Evolutionary conservation across 2,113 vertebrate species (phyloP).

Genomic region (Salminus brasiliensis): DNA sequence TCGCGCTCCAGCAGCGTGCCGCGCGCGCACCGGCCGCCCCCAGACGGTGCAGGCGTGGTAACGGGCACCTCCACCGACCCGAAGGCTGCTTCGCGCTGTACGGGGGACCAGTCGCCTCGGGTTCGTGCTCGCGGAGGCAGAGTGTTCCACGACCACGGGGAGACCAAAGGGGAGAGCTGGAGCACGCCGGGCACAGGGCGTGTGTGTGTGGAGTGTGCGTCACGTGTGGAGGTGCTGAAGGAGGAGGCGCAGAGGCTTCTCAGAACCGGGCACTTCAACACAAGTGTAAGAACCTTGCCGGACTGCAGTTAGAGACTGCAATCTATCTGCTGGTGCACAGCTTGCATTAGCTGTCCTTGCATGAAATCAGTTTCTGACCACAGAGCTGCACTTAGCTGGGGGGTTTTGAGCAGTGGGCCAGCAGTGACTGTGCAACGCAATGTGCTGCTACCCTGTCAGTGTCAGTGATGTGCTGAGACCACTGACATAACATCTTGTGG

Average conservation of each 20-base stretch:
- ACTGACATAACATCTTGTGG: background rate
- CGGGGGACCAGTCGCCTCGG: constrained; percentile 82
- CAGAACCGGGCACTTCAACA: constrained; percentile 68
- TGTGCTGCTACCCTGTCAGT: background rate
- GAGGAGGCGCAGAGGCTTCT: constrained; percentile 89
- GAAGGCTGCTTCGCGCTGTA: constrained; percentile 81
- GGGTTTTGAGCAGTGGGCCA: too few species aligned
- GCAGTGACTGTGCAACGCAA: too few species aligned
- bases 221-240: constrained; percentile 89
- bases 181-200: constrained; percentile 83
- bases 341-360: too few species aligned
- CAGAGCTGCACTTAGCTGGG: too few species aligned
- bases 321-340: too few species aligned
- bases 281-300: constrained; percentile 33
- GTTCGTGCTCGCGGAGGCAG: constrained; percentile 70
- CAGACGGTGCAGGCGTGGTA: constrained; percentile 87
- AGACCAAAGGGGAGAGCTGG: constrained; percentile 76
- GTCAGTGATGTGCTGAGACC: background rate
- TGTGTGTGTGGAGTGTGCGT: constrained; percentile 91
- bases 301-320: too few species aligned
- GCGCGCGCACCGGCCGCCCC: constrained; percentile 77
- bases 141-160: constrained; percentile 60
- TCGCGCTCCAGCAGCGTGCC: constrained; percentile 79
- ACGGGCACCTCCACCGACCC: constrained; percentile 81
- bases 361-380: too few species aligned